Evolutionary conservation across 2,888 invertebrate genomes (phyloP).

Genomic region (Amaurobius ferox): DNA sequence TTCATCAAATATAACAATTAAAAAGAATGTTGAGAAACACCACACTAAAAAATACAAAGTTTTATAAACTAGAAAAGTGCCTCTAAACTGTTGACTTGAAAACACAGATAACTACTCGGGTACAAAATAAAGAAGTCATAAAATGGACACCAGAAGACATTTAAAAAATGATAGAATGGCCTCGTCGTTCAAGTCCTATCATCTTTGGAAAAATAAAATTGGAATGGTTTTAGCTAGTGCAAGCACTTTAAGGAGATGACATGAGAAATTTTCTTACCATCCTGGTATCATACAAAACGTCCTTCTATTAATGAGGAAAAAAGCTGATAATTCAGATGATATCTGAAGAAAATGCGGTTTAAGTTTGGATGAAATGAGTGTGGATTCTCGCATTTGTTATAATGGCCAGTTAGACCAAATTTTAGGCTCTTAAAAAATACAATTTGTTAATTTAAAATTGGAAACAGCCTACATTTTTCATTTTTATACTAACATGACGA

Average conservation of each 20-base stretch:
- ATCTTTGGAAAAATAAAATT: constrained; percentile 1
- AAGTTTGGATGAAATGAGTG: constrained; percentile 8
- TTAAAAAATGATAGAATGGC: no score
- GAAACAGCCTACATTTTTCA: constrained; percentile 17
- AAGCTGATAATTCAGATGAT: neutral
- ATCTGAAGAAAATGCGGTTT: neutral
- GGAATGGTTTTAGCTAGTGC: constrained; percentile 9
- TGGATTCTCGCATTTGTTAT: constrained; percentile 5
- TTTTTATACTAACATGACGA: neutral
- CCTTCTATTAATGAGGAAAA: neutral
- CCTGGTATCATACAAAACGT: neutral
- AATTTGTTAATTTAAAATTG: neutral
- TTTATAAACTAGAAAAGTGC: no score
- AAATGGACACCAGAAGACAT: no score
- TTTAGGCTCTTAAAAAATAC: neutral
- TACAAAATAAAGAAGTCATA: no score
- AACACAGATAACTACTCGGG: no score
- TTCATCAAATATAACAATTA: no score
- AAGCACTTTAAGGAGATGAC: no score
- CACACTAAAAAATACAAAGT: no score
- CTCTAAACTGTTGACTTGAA: no score
- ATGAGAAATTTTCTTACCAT: neutral
- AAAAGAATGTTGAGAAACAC: no score
- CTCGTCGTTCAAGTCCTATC: neutral
- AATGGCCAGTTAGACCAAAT: constrained; percentile 12